Evolutionary conservation across 35 echinoderm and acorn worm species (phyloP), one percentile per base, ranked within the genome.

Genomic region (Holothuria glaberrima): DNA sequence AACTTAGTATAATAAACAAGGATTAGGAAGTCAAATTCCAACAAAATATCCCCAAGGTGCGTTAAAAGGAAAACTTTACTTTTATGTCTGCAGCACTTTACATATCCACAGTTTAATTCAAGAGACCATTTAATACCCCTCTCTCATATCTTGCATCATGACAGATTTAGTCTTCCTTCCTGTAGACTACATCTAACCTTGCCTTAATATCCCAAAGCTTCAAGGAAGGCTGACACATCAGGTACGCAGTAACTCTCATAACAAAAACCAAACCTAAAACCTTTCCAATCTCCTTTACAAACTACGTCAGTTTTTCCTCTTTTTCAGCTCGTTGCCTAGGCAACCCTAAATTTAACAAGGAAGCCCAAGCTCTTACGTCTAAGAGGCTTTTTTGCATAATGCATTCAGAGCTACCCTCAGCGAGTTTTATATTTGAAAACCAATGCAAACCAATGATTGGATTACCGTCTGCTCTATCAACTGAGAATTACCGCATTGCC

Each of bases 271-370:
- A 76, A 45, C 72, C 7, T 9, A 76, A 21, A 76, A 24, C 38
- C 44, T 48, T 48, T 78, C 19, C 74, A 78, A 78, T 78, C 74
- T 78, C 38, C 36, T 78, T 78, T 48, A 45, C 38, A 78, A 48
- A 54, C 38, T 78, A 78, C 74, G 74, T 78, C 74, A 78, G 74
- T 78, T 78, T 78, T 48, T 48, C 74, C 74, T 48, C 74, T 52
- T 48, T 78, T 78, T 78, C n/a, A 78, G 50, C 38, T 78, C 2
- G 73, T 77, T 77, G 73, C 41, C 32, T 20, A 27, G 73, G 73
- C 73, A 48, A 77, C 21, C 36, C 73, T 77, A 48, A 77, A 77
- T 77, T 77, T 77, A 48, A 46, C 16, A 77, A 48, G 73, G 73
- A 77, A 48, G 73, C 19, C 48, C 73, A 48, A 54, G 50, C 73